Base-by-base conservation (phyloP, 2,797 vertebrate genomes). In the Phalanger gymnotis region DNA sequence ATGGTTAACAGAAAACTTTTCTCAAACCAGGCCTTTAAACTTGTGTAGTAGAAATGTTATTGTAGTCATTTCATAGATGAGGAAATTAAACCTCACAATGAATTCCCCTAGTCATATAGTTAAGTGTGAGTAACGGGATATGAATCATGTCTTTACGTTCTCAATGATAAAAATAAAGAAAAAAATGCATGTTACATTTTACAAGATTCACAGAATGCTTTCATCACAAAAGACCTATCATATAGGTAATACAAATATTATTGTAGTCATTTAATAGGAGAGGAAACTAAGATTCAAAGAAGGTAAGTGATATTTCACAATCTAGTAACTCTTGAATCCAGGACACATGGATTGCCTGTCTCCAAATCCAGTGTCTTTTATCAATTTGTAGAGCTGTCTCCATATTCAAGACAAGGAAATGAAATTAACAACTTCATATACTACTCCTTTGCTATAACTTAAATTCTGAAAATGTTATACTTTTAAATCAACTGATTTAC, bases 401-500 rank as follows among this genome's bases (percentile, higher is more conserved):
- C 40, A 81, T 27, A 13, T 91, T 93, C 53, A 93, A 93, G 11
- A 51, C 47, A 11, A 94, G 6, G 30, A 93, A 96, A 2, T 53
- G 55, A 25, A 90, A 47, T 91, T 47, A 53, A n/a, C 53, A 53
- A 31, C 91, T 73, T 58, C 19, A 19, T 94, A 19, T 90, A 5
- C 92, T 96, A 58, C 19, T 22, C 53, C 91, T 96, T 27, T 61
- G 1, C 54, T 94, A 53, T 54, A 56, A 81, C 47, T 94, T 94
- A 4, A 58, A 1, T 91, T 57, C 53, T 95, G 95, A 94, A 95
- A 94, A 94, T 27, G 1, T 47, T 47, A 47, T 81, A 25, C 2
- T 47, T 81, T 81, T 19, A 94, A 96, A 61, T 94, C 53, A 91
- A 31, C 27, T 40, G 53, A 81, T n/a, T 57, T 95, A 90, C 12